Evolutionary conservation across 1,140 invertebrate species (phyloP).

Genomic region (Campoletis sonorensis): DNA sequence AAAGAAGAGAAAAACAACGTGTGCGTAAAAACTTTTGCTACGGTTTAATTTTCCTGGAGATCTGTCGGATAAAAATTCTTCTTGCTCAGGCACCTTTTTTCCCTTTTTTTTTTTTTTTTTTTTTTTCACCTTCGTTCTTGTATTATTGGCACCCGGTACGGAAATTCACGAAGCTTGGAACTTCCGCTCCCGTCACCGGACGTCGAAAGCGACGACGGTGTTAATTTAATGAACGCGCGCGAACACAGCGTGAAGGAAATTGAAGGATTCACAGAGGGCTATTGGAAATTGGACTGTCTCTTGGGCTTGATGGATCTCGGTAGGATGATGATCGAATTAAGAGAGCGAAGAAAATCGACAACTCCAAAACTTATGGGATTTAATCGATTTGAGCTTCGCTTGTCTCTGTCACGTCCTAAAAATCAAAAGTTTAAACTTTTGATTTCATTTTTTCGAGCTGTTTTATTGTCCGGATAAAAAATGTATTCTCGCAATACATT

Average conservation of each 20-base stretch:
- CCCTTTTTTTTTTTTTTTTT: not conserved
- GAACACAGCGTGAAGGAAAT: slow-evolving; percentile 4
- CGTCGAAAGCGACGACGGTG: not conserved
- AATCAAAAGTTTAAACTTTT: not conserved
- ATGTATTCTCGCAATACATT: too few species aligned
- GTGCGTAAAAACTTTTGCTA: not conserved
- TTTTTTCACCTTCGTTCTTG: not conserved
- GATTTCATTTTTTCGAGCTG: not conserved
- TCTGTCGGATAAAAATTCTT: not conserved
- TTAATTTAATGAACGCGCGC: slow-evolving; percentile 24
- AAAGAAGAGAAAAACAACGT: not conserved
- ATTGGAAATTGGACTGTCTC: slow-evolving; percentile 4
- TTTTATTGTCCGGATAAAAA: too few species aligned
- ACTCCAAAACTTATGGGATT: not conserved
- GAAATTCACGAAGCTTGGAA: slow-evolving; percentile 2
- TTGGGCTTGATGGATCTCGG: not conserved
- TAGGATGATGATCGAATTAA: not conserved
- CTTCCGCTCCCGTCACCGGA: slow-evolving; percentile 10
- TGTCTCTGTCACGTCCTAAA: not conserved
- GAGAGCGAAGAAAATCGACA: not conserved
- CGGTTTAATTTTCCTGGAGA: not conserved
- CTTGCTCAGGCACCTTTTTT: not conserved
- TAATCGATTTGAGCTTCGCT: not conserved
- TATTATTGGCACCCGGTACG: slow-evolving; percentile 1
- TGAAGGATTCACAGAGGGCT: not conserved